phyloP scores from a whole-genome alignment of 53 echinoderm and acorn worm species.

The Hippasteria phrygiana region DNA sequence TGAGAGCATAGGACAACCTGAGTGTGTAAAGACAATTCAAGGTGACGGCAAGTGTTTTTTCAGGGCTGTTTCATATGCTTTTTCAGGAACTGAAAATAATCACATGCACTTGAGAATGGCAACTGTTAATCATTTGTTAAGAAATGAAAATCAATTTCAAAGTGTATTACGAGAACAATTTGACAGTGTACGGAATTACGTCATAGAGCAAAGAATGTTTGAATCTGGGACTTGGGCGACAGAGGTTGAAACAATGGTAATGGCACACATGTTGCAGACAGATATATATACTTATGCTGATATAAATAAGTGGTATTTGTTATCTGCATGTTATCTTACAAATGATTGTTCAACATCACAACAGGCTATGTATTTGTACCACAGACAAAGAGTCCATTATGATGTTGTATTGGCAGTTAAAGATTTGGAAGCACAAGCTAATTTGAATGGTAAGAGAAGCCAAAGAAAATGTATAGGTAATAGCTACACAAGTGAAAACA shows the following conservation, averaged over 20 bases:
- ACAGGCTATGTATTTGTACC: background rate
- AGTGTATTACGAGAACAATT: constrained; percentile 12
- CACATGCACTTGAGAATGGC: constrained; percentile 26
- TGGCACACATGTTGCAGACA: constrained; percentile 54
- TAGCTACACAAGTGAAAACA: background rate
- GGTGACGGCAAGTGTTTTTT: constrained; percentile 79
- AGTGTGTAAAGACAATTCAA: constrained; percentile 18
- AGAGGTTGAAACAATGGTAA: constrained; percentile 53
- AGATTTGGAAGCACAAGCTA: background rate
- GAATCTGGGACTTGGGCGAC: constrained; percentile 66
- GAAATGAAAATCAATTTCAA: background rate
- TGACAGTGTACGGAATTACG: constrained; percentile 34
- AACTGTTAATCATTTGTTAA: constrained; percentile 14
- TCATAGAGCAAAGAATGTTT: constrained; percentile 14
- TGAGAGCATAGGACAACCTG: constrained; percentile 3
- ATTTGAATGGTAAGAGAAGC: too few relatives aligned
- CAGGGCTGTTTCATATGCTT: constrained; percentile 56
- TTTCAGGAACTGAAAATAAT: constrained; percentile 49
- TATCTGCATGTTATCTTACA: background rate
- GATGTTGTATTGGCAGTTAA: constrained; percentile 30
- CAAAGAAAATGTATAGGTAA: constrained; percentile 3
- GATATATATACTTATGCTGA: constrained; percentile 63
- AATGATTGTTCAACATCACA: background rate
- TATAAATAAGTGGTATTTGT: constrained; percentile 28
- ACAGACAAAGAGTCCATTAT: constrained; percentile 28